Evolutionary conservation across 2,888 invertebrate species (phyloP).

Genomic region (Caenorhabditis imperialis): DNA sequence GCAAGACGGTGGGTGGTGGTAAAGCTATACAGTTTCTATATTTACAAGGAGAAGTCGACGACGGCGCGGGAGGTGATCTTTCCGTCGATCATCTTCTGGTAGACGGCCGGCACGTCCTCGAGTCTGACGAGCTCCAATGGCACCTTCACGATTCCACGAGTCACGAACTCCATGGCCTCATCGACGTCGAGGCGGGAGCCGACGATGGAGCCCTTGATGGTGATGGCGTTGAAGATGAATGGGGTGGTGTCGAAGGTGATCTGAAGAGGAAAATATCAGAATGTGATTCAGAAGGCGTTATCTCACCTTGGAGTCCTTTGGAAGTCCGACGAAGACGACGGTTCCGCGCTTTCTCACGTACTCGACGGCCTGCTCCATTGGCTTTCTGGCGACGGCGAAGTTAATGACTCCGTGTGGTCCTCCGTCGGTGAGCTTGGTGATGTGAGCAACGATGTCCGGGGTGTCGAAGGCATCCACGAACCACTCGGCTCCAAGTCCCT

Average conservation of each 20-base stretch:
- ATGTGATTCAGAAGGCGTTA: no score
- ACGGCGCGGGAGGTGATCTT: constrained; percentile 52
- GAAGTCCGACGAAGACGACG: constrained; percentile 61
- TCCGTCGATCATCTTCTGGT: constrained; percentile 49
- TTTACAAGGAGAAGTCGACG: constrained; percentile 54
- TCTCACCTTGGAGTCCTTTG: constrained; percentile 57
- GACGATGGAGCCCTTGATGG: constrained; percentile 62
- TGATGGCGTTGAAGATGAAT: constrained; percentile 57
- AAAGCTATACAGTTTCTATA: constrained; percentile 27
- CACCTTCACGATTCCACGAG: constrained; percentile 60
- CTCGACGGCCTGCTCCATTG: constrained; percentile 60
- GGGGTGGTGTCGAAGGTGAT: constrained; percentile 53
- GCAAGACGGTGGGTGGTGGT: constrained; percentile 2
- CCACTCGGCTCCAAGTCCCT: constrained; percentile 58
- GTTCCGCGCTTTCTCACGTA: constrained; percentile 64
- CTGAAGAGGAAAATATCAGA: no score
- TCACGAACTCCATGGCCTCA: constrained; percentile 63
- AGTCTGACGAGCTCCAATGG: constrained; percentile 58
- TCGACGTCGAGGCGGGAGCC: constrained; percentile 62
- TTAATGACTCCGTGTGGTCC: constrained; percentile 66
- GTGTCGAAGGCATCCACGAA: constrained; percentile 57
- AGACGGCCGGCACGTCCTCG: constrained; percentile 52
- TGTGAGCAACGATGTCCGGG: constrained; percentile 45
- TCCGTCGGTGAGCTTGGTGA: constrained; percentile 60
- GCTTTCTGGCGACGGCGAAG: constrained; percentile 56